Evolutionary conservation across 2,797 vertebrate genomes (phyloP).

Genomic region (Ceryle rudis): DNA sequence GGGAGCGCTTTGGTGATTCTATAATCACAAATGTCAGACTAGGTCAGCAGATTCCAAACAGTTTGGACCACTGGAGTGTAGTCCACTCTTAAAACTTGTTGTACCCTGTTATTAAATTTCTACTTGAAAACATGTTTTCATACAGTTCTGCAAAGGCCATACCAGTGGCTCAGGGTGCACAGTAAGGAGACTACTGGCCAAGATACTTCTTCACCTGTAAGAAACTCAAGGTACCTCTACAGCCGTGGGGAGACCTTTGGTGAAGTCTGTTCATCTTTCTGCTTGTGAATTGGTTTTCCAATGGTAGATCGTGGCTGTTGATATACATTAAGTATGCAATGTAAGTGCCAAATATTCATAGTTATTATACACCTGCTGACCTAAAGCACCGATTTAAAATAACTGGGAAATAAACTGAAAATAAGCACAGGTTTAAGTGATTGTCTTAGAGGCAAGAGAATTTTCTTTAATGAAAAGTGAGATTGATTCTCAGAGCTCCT

Average conservation of each 20-base stretch:
- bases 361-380: neutral
- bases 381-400: neutral
- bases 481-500: neutral
- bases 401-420: slow-evolving; percentile 5
- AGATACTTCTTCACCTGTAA: neutral
- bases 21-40: neutral
- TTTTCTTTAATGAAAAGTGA: slow-evolving; percentile 3
- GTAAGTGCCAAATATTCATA: neutral
- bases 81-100: neutral
- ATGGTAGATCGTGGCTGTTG: neutral
- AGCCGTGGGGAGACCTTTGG: neutral
- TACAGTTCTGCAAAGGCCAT: neutral
- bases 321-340: neutral
- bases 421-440: neutral
- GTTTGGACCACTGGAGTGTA: neutral
- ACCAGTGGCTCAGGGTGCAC: neutral
- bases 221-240: neutral
- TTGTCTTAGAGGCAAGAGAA: neutral
- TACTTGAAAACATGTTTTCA: neutral
- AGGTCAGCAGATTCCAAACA: neutral
- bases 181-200: neutral
- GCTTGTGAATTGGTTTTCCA: neutral
- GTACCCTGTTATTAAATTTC: neutral
- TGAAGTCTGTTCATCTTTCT: neutral
- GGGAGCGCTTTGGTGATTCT: neutral